Percentiles rank a stretch among this genome's conserved stretches.
These are phyloP conservation scores for Zapornia atra DNA, from an alignment of 2,113 vertebrate genomes.

Conservation along the genomic window DNA sequence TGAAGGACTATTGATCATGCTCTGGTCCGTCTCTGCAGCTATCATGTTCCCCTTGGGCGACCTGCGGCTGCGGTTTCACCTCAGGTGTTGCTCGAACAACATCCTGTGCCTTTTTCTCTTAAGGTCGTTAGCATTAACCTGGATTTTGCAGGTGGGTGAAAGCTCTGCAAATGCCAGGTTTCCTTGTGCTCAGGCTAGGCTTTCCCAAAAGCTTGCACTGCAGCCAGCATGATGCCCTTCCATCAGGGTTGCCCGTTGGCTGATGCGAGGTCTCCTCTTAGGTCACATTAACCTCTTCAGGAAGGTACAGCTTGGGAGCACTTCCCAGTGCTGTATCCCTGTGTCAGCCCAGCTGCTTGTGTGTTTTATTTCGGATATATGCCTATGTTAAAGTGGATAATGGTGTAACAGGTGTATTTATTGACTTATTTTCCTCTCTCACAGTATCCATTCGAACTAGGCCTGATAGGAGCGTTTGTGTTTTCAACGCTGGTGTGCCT, in stretches of 20 bases:
- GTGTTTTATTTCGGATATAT: not conserved
- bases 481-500: constrained; percentile 89
- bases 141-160: not conserved
- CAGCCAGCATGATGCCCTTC: fast-evolving
- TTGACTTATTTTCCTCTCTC: not conserved
- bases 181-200: not conserved
- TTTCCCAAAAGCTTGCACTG: not conserved
- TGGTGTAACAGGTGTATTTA: fast-evolving
- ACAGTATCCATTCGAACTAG: constrained; percentile 88
- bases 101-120: not conserved
- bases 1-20: not conserved
- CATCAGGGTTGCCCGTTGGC: too few species aligned
- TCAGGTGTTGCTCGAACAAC: fast-evolving
- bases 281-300: not conserved
- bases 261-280: fast-evolving
- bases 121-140: not conserved
- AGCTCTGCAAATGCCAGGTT: not conserved
- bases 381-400: too few species aligned
- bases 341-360: not conserved
- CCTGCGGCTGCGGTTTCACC: not conserved
- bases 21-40: not conserved
- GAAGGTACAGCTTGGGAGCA: not conserved
- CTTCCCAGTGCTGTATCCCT: not conserved
- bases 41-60: not conserved
- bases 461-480: constrained; percentile 80